phyloP scores from a whole-genome alignment of 1,140 invertebrate genomes.

The Achatina immaculata region DNA sequence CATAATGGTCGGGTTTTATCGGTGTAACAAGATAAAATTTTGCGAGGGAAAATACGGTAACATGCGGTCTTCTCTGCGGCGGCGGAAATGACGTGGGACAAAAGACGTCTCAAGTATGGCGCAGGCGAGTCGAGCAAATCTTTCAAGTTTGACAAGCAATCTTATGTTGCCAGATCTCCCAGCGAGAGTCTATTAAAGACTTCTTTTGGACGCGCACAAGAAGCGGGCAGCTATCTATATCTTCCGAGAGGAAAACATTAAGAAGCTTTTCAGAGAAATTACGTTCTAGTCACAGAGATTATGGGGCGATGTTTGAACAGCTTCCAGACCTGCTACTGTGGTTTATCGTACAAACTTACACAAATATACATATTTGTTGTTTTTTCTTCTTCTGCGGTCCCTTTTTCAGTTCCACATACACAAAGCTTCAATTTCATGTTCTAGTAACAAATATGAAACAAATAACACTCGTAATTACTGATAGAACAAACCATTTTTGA shows the following conservation, averaged over 20 bases:
- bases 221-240: not conserved
- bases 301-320: not conserved
- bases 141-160: constrained; percentile 8
- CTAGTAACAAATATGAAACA: too few relatives aligned
- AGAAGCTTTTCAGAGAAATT: not conserved
- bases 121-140: not conserved
- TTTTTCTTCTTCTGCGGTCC: too few relatives aligned
- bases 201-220: not conserved
- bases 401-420: too few relatives aligned
- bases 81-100: not conserved
- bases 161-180: not conserved
- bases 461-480: too few relatives aligned
- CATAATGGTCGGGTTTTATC: not conserved
- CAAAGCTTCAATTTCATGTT: too few relatives aligned
- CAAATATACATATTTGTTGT: too few relatives aligned
- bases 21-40: not conserved
- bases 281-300: not conserved
- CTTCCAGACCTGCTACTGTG: too few relatives aligned
- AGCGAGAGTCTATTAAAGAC: not conserved
- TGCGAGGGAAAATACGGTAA: not conserved
- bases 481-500: too few relatives aligned
- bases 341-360: too few relatives aligned
- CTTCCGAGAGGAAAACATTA: not conserved
- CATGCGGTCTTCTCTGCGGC: constrained; percentile 4
- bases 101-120: not conserved